phyloP scores from a whole-genome alignment of 2,113 vertebrate species.

The Naja naja region DNA sequence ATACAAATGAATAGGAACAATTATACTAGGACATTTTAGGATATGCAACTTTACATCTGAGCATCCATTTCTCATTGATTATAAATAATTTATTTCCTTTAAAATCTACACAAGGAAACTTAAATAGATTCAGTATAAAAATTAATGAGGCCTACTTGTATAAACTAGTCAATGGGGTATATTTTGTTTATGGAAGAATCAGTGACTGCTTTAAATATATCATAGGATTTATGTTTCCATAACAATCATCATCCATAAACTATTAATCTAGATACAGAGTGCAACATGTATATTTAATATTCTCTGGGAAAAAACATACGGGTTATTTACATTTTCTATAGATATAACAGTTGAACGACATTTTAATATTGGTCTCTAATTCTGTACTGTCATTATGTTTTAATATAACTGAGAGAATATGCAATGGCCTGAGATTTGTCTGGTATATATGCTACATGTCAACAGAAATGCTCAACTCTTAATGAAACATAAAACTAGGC shows the following conservation, averaged over 20 bases:
- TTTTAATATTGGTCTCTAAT: constrained; percentile 60
- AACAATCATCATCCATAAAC: constrained; percentile 52
- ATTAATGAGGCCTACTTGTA: constrained; percentile 56
- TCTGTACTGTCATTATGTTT: constrained; percentile 57
- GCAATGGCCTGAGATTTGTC: constrained; percentile 10
- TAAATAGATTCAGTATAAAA: constrained; percentile 30
- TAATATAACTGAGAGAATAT: constrained; percentile 45
- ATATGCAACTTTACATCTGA: not conserved
- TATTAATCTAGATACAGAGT: constrained; percentile 64
- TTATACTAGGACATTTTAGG: not conserved
- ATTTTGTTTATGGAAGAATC: constrained; percentile 61
- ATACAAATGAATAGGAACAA: not conserved
- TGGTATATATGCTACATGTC: constrained; percentile 32
- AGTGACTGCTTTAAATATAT: constrained; percentile 55
- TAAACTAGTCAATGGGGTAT: constrained; percentile 45
- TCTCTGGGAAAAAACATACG: constrained; percentile 55
- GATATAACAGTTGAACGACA: constrained; percentile 55
- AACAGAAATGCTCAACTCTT: constrained; percentile 29
- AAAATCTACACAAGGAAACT: constrained; percentile 30
- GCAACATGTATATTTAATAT: constrained; percentile 72
- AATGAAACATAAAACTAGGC: constrained; percentile 31
- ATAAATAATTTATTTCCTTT: constrained; percentile 13
- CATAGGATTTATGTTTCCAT: constrained; percentile 56
- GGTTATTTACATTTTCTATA: constrained; percentile 68
- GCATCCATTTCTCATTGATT: constrained; percentile 31